phyloP scores from a whole-genome alignment of 35 echinoderm and acorn worm species.

The Apostichopus japonicus region DNA sequence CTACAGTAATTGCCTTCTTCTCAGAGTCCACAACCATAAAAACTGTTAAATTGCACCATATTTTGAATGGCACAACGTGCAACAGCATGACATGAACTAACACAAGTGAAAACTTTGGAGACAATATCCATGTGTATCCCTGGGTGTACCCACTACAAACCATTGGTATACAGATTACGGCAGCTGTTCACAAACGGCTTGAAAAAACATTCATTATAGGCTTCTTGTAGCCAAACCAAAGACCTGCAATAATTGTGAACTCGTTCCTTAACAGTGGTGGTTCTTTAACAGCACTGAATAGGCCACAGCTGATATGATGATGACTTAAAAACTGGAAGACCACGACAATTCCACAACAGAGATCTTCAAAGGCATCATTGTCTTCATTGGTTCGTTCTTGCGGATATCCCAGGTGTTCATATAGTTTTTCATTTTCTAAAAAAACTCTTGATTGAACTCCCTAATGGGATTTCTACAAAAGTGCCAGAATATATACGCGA shows the following conservation, averaged over 20 bases:
- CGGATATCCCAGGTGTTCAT: background rate
- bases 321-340: background rate
- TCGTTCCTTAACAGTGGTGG: background rate
- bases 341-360: background rate
- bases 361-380: background rate
- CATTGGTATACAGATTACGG: slow-evolving; percentile 3
- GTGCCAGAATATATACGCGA: background rate
- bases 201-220: slow-evolving; percentile 58
- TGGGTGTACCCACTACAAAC: slow-evolving; percentile 57
- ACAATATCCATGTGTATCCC: background rate
- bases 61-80: slow-evolving; percentile 54
- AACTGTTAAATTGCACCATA: slow-evolving; percentile 66
- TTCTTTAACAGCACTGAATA: background rate
- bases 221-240: no score
- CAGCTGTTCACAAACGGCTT: slow-evolving; percentile 58
- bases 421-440: background rate
- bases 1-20: slow-evolving; percentile 45
- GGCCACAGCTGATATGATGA: background rate
- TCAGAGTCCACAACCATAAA: slow-evolving; percentile 63
- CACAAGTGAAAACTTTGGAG: slow-evolving; percentile 31
- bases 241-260: no score
- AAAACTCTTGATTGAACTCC: background rate
- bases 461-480: background rate
- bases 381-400: background rate
- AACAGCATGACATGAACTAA: slow-evolving; percentile 61